phyloP scores from a whole-genome alignment of 2,888 invertebrate species.

The Noctuana brunneofusca region DNA sequence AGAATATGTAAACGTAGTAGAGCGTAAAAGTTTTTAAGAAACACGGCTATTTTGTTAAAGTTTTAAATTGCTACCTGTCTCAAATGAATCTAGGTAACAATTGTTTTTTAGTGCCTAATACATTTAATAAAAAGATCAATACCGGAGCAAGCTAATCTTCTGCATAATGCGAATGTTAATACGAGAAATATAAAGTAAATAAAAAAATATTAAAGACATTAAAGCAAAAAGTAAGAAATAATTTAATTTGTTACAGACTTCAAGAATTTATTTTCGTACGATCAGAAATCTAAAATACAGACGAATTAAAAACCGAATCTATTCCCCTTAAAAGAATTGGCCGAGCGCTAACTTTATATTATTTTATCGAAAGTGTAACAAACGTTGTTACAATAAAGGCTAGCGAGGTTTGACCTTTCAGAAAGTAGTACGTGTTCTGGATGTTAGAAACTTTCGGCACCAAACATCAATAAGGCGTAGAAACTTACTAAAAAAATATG shows the following conservation, averaged over 20 bases:
- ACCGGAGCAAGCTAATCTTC: no score
- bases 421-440: constrained; percentile 53
- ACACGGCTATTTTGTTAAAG: no score
- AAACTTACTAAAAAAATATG: neutral
- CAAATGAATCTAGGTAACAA: no score
- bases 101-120: no score
- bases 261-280: no score
- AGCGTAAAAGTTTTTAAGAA: no score
- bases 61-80: no score
- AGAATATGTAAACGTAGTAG: constrained; percentile 43
- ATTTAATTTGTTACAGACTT: no score
- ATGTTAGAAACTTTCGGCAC: constrained; percentile 41
- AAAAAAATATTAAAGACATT: no score
- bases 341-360: constrained; percentile 15
- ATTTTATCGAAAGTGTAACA: constrained; percentile 10
- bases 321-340: neutral
- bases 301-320: constrained; percentile 10
- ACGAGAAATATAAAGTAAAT: neutral
- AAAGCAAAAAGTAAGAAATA: no score
- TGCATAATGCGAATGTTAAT: no score
- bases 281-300: neutral
- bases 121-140: no score
- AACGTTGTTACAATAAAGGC: constrained; percentile 11
- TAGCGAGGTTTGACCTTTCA: constrained; percentile 38
- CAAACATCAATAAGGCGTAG: constrained; percentile 31